A percentile compares a stretch with the other conserved stretches of the same genome.
phyloP scores from a whole-genome alignment of 1,140 invertebrate species.

The Cydia fagiglandana region DNA sequence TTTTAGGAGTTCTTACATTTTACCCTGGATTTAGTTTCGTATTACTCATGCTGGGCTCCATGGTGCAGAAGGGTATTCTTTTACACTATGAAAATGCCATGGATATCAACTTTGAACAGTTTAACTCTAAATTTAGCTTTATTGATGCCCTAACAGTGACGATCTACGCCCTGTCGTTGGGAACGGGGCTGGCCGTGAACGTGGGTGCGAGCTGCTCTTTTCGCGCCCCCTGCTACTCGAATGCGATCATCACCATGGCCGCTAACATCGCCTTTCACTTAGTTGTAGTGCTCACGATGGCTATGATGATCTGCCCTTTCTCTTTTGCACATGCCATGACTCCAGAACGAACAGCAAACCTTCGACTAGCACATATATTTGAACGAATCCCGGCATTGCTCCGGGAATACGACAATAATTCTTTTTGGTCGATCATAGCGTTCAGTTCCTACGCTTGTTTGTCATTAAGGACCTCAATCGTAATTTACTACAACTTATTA shows the following conservation, averaged over 20 bases:
- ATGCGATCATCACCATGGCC: slow-evolving; percentile 53
- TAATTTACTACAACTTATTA: slow-evolving; percentile 51
- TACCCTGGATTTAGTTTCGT: slow-evolving; percentile 50
- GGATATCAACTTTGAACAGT: slow-evolving; percentile 52
- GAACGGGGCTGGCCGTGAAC: slow-evolving; percentile 56
- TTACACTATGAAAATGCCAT: slow-evolving; percentile 52
- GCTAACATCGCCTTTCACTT: slow-evolving; percentile 41
- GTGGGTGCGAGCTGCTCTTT: slow-evolving; percentile 51
- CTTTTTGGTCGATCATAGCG: slow-evolving; percentile 50
- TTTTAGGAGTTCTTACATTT: slow-evolving; percentile 40
- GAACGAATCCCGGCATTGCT: slow-evolving; percentile 63
- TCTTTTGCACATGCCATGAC: slow-evolving; percentile 46
- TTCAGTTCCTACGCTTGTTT: slow-evolving; percentile 49
- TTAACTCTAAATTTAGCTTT: slow-evolving; percentile 45
- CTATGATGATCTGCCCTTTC: slow-evolving; percentile 64
- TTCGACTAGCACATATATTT: slow-evolving; percentile 49
- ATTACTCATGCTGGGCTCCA: slow-evolving; percentile 59
- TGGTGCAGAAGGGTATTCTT: slow-evolving; percentile 65
- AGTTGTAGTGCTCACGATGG: slow-evolving; percentile 46
- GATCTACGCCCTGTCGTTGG: slow-evolving; percentile 50
- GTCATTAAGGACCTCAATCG: slow-evolving; percentile 45
- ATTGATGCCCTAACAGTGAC: slow-evolving; percentile 46
- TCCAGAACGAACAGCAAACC: slow-evolving; percentile 42
- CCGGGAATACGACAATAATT: slow-evolving; percentile 47
- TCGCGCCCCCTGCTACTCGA: slow-evolving; percentile 60